These are phyloP conservation scores for Phrynocephalus guinanensis DNA, from an alignment of 2,797 vertebrate genomes.

Conservation along the genomic window DNA sequence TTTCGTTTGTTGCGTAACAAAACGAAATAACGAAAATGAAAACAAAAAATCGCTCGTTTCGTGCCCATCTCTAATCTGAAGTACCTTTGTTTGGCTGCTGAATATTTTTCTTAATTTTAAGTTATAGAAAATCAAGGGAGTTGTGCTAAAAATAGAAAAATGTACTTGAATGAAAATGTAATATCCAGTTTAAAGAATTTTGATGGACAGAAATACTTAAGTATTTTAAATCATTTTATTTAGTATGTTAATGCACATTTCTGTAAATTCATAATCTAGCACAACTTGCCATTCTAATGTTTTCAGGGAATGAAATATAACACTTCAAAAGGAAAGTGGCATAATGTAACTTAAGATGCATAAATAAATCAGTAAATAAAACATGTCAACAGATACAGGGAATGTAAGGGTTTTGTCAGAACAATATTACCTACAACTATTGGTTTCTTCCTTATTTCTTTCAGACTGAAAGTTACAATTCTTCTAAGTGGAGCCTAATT, in stretches of 20 bases:
- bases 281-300: background rate
- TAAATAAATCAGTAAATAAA: background rate
- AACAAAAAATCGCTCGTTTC: too few relatives aligned
- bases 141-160: background rate
- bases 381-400: background rate
- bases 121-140: background rate
- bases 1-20: too few relatives aligned
- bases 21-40: too few relatives aligned
- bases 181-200: background rate
- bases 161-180: background rate
- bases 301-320: background rate
- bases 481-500: background rate
- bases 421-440: background rate
- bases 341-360: background rate
- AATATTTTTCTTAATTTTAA: background rate
- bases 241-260: background rate
- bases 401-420: background rate
- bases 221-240: background rate
- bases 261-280: background rate
- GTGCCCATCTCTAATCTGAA: too few relatives aligned
- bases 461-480: too few relatives aligned
- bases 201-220: background rate
- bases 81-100: background rate
- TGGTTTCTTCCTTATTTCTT: background rate
- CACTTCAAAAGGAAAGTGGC: background rate